Base-by-base conservation (phyloP, 1,140 invertebrate species). In the Leptestheria dahalacensis region DNA sequence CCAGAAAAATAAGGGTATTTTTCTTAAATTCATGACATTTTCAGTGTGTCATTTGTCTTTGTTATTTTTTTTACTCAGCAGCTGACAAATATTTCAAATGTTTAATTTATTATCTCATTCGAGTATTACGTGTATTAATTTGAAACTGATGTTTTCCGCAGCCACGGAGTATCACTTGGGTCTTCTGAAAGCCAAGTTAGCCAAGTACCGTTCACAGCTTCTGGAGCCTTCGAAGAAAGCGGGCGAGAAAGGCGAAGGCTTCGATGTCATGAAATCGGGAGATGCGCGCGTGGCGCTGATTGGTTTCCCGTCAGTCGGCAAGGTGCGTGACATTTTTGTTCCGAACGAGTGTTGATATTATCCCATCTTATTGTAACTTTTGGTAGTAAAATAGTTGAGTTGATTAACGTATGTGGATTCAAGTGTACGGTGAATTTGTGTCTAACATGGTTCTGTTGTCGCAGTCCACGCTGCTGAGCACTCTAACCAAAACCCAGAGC, bases 1-100 rank as follows among this genome's bases (percentile, higher is more conserved):
- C 24, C 96, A 99, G 73, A 99, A 99, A 75, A 99, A 99, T 77
- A 99, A 97, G 88, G 93, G 93, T 96, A 76, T n/a, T n/a, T n/a
- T n/a, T n/a, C n/a, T n/a, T n/a, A n/a, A n/a, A n/a, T n/a, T n/a
- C n/a, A n/a, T n/a, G n/a, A n/a, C n/a, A n/a, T n/a, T n/a, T n/a
- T n/a, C n/a, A n/a, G n/a, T 12, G 48, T 18, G 3, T 26, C 48
- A 24, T 47, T 26, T 24, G 18, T 26, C 21, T 15, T n/a, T 53
- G 28, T 51, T 15, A 28, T 20, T 48, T 33, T 18, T 20, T 54
- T 29, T n/a, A n/a, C 9, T 50, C 10, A 12, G 24, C 15, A 20
- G 9, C 21, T 3, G 2, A n/a, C n/a, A n/a, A n/a, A n/a, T n/a
- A n/a, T n/a, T n/a, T n/a, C n/a, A n/a, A n/a, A n/a, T 3, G 20